Percentiles rank a stretch among this genome's conserved stretches.
These are phyloP conservation scores for Odontomachus brunneus DNA, from an alignment of 1,140 invertebrate species.

Conservation along the genomic window DNA sequence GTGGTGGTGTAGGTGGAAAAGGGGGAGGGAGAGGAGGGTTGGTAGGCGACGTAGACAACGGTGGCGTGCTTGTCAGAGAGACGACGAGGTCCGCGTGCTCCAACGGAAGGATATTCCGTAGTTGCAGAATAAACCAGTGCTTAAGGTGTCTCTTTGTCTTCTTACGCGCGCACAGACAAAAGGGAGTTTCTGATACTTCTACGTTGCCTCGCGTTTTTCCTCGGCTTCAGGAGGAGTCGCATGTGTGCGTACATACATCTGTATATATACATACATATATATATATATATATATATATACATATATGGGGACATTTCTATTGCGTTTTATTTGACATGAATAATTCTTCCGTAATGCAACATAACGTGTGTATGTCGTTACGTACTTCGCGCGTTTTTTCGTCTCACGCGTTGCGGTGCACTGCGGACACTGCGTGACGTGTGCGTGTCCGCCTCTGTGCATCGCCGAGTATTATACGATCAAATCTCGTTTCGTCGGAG, in stretches of 20 bases:
- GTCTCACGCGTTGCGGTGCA: neutral
- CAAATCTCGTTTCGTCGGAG: slow-evolving; percentile 39
- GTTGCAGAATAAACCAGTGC: slow-evolving; percentile 59
- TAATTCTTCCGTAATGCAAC: no score
- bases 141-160: slow-evolving; percentile 68
- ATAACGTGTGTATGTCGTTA: slow-evolving; percentile 3
- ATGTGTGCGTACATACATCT: no score
- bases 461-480: slow-evolving; percentile 29
- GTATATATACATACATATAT: neutral
- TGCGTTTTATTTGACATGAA: no score
- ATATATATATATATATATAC: neutral
- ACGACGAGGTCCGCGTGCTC: slow-evolving; percentile 17
- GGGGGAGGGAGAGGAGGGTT: no score
- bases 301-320: no score
- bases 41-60: slow-evolving; percentile 54
- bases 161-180: slow-evolving; percentile 55
- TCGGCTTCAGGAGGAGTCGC: slow-evolving; percentile 7
- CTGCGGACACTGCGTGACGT: neutral
- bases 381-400: neutral
- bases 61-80: slow-evolving; percentile 61
- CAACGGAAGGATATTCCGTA: slow-evolving; percentile 47
- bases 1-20: slow-evolving; percentile 33
- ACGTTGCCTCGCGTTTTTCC: slow-evolving; percentile 13
- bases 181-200: slow-evolving; percentile 57
- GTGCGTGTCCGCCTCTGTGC: neutral